phyloP scores from a whole-genome alignment of 2,113 vertebrate species.

The Oophaga pumilio region DNA sequence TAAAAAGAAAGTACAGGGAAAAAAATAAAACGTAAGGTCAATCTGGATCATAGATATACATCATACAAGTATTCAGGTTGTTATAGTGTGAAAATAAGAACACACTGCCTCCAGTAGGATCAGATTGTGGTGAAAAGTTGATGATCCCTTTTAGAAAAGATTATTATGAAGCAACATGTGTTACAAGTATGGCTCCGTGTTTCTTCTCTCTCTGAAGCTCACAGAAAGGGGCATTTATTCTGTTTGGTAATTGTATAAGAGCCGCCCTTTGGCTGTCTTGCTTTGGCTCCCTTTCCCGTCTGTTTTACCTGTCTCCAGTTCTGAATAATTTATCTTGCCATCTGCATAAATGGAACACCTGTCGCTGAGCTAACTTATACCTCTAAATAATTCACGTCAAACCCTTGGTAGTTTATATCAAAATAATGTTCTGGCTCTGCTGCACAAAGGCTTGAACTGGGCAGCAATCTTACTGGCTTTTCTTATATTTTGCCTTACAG shows the following conservation, averaged over 20 bases:
- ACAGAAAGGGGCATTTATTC: conserved; percentile 59
- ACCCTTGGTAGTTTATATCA: conserved; percentile 73
- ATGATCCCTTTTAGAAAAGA: conserved; percentile 15
- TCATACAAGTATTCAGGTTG: background rate
- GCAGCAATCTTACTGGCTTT: conserved; percentile 58
- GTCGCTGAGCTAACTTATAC: conserved; percentile 75
- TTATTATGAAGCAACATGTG: conserved; percentile 25
- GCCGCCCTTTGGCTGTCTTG: conserved; percentile 73
- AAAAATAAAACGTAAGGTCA: background rate
- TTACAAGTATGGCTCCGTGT: conserved; percentile 28
- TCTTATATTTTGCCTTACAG: conserved; percentile 57
- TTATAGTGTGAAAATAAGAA: background rate
- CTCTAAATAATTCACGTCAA: conserved; percentile 83
- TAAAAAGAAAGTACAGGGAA: background rate
- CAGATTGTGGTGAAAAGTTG: background rate
- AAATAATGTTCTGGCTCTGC: conserved; percentile 74
- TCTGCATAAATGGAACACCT: conserved; percentile 82
- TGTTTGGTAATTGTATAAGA: conserved; percentile 66
- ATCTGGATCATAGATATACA: background rate
- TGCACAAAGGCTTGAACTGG: conserved; percentile 67
- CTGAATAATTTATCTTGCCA: conserved; percentile 87
- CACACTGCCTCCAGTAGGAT: background rate
- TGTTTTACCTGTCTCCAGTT: conserved; percentile 81
- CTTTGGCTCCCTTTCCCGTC: conserved; percentile 79
- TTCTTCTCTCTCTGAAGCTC: conserved; percentile 41